These are phyloP conservation scores for Psilanteris sp. DNA, from an alignment of 1,140 invertebrate species.

Conservation along the genomic window DNA sequence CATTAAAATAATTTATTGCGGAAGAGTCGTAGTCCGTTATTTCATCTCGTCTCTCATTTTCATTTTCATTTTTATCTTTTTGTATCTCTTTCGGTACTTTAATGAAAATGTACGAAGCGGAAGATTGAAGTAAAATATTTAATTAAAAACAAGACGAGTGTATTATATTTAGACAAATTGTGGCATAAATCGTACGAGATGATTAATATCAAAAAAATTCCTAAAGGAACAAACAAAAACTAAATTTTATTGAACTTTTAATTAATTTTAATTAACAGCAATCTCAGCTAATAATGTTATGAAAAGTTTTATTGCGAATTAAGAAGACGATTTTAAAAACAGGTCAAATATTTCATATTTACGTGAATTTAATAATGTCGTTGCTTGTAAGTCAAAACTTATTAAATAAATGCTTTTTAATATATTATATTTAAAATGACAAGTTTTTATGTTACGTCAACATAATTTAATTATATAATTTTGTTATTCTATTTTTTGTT, in stretches of 20 bases:
- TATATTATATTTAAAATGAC: no score
- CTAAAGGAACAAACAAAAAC: no score
- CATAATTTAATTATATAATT: neutral
- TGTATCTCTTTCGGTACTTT: neutral
- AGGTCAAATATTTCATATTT: neutral
- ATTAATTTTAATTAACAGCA: neutral
- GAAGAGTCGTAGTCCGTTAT: neutral
- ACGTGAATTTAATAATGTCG: neutral
- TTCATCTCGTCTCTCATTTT: neutral
- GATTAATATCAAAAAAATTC: no score
- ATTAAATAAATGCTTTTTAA: no score
- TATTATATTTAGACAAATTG: no score
- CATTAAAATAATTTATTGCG: constrained; percentile 26
- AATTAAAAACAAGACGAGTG: constrained; percentile 3
- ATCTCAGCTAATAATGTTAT: neutral
- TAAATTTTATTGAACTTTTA: neutral
- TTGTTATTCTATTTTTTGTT: no score
- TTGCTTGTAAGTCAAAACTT: neutral
- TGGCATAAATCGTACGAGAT: no score
- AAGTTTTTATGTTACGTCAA: no score
- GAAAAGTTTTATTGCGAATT: no score
- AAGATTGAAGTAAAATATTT: constrained; percentile 19
- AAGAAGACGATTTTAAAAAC: neutral
- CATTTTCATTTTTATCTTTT: constrained; percentile 7
- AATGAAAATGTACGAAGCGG: constrained; percentile 12